A percentile compares a stretch with the other conserved stretches of the same genome.
Evolutionary conservation across 2,113 vertebrate species (phyloP).

Genomic region (Australoheros scitulus): DNA sequence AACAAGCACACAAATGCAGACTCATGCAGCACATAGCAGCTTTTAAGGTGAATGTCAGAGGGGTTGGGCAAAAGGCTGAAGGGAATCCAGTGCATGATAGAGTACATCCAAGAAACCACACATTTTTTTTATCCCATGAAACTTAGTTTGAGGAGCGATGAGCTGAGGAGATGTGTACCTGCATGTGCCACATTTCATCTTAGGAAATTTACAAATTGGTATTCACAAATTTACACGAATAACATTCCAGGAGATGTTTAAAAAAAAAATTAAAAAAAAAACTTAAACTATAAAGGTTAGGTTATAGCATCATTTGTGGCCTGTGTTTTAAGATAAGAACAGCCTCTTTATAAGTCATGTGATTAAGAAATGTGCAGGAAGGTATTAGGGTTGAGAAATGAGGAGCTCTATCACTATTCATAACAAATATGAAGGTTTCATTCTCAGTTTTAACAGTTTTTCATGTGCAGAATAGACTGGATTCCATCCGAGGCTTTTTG

Average conservation of each 20-base stretch:
- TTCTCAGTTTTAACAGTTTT: neutral
- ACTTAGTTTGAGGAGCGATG: neutral
- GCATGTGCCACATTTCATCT: neutral
- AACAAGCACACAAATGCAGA: conserved; percentile 31
- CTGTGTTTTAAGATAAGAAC: neutral
- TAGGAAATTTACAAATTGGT: neutral
- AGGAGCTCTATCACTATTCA: neutral
- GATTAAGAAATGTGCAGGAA: conserved; percentile 12
- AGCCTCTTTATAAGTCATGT: conserved; percentile 4
- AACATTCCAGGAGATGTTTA: neutral
- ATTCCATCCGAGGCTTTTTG: conserved; percentile 49
- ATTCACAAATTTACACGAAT: neutral
- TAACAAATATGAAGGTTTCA: conserved; percentile 1
- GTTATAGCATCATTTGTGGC: neutral
- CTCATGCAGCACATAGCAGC: conserved; percentile 59
- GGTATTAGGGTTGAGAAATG: conserved; percentile 1
- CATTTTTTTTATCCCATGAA: neutral
- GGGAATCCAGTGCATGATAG: conserved; percentile 35
- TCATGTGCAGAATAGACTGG: conserved; percentile 13
- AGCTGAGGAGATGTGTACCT: neutral
- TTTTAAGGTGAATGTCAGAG: conserved; percentile 45
- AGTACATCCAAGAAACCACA: neutral
- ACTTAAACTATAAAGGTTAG: neutral
- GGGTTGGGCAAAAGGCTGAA: conserved; percentile 51
- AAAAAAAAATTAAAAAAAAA: neutral